A percentile compares a stretch with the other conserved stretches of the same genome.
phyloP scores from a whole-genome alignment of 2,797 vertebrate species.

The Dallia pectoralis region DNA sequence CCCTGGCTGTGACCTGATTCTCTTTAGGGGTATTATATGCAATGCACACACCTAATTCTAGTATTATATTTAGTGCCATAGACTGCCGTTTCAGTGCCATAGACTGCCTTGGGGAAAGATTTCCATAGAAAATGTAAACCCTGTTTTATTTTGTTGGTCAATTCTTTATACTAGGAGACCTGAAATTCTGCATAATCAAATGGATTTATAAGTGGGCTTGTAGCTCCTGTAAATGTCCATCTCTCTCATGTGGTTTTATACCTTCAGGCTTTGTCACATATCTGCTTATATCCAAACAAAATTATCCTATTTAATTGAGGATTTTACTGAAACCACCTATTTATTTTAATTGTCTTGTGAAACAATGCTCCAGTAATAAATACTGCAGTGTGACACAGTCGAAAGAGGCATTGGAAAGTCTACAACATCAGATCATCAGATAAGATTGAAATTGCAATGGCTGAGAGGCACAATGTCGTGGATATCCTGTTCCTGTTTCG shows the following conservation, averaged over 20 bases:
- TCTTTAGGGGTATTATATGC: too few relatives aligned
- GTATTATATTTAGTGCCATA: neutral
- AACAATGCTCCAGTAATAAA: neutral
- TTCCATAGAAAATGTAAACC: neutral
- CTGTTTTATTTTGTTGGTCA: neutral
- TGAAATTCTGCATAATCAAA: neutral
- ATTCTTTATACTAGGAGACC: neutral
- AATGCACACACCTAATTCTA: too few relatives aligned
- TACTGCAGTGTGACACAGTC: neutral
- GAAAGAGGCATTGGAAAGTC: neutral
- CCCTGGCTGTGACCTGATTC: too few relatives aligned
- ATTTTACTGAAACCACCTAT: neutral
- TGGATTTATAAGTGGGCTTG: neutral
- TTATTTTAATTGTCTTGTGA: neutral
- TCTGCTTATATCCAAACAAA: neutral
- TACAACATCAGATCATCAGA: conserved; percentile 21
- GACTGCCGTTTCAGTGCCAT: neutral
- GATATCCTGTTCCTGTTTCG: conserved; percentile 31
- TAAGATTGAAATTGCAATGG: conserved; percentile 12
- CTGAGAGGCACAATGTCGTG: conserved; percentile 20
- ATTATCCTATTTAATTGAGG: neutral
- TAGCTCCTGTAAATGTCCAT: conserved; percentile 3
- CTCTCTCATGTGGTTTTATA: neutral
- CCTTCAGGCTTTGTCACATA: neutral
- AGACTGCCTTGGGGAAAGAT: neutral